phyloP scores from a whole-genome alignment of 2,888 invertebrate species.

The Agrochola macilenta region DNA sequence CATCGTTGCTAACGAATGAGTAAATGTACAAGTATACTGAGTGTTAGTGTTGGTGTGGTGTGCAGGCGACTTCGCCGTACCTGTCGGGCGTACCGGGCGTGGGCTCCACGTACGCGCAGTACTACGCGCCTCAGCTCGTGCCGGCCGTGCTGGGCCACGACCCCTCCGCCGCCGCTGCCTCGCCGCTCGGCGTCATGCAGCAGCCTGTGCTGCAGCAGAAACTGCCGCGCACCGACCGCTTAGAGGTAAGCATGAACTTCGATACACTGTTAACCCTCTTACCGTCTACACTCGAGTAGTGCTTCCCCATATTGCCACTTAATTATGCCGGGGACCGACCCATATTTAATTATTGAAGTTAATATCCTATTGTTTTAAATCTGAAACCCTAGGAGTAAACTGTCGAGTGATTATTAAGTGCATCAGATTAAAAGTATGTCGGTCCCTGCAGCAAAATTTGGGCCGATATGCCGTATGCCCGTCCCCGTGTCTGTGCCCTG shows the following conservation, averaged over 20 bases:
- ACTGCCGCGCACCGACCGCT: slow-evolving; percentile 98
- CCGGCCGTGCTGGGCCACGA: slow-evolving; percentile 97
- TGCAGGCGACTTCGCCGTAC: slow-evolving; percentile 97
- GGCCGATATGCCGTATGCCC: slow-evolving; percentile 77
- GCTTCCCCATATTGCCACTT: slow-evolving; percentile 83
- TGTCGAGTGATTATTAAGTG: slow-evolving; percentile 22
- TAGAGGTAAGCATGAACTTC: slow-evolving; percentile 94
- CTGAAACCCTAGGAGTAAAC: slow-evolving; percentile 16
- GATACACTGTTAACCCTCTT: slow-evolving; percentile 36
- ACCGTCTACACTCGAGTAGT: slow-evolving; percentile 75
- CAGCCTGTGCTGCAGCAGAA: slow-evolving; percentile 97
- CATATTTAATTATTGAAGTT: slow-evolving; percentile 41
- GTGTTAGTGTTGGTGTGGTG: slow-evolving; percentile 69
- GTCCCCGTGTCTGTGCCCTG: slow-evolving; percentile 82
- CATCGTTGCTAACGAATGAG: slow-evolving; percentile 43
- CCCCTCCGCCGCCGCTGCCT: slow-evolving; percentile 94
- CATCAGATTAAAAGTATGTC: slow-evolving; percentile 66
- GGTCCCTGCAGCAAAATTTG: slow-evolving; percentile 79
- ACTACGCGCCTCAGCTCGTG: slow-evolving; percentile 97
- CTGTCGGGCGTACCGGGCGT: slow-evolving; percentile 97
- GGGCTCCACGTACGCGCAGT: slow-evolving; percentile 97
- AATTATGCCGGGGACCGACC: slow-evolving; percentile 80
- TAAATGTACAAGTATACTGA: slow-evolving; percentile 58
- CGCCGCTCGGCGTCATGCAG: slow-evolving; percentile 96
- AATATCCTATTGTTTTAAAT: slow-evolving; percentile 9